Percentiles rank a stretch among this genome's conserved stretches.
Conservation (phyloP, 2,113 vertebrate species). For the Mustelus asterias region DNA sequence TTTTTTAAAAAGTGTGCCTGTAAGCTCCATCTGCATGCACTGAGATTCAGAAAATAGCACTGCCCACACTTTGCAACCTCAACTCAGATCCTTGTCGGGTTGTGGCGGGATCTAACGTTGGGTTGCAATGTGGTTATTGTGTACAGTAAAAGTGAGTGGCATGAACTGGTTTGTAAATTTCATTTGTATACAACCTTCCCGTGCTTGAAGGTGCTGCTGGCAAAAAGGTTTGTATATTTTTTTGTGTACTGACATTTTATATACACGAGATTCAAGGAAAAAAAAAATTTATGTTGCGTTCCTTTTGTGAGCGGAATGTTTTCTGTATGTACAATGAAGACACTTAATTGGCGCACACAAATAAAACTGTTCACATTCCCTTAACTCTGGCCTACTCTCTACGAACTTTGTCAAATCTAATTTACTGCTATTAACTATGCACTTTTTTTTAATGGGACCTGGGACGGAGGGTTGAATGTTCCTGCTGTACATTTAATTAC, state of each 20-base stretch:
- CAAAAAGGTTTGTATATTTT: conserved; percentile 11
- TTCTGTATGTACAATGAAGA: background rate
- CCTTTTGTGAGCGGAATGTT: background rate
- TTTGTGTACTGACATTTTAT: background rate
- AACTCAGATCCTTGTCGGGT: background rate
- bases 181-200: background rate
- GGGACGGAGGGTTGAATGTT: background rate
- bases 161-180: background rate
- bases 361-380: conserved; percentile 26
- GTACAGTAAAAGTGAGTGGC: background rate
- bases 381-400: conserved; percentile 4
- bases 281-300: background rate
- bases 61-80: background rate
- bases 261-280: background rate
- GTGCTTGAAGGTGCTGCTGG: background rate
- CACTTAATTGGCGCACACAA: background rate
- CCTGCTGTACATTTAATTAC: background rate
- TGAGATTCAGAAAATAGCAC: background rate
- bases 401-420: background rate
- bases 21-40: background rate
- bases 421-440: background rate
- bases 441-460: background rate
- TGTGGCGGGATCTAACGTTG: background rate
- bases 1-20: background rate
- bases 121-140: background rate